These are phyloP conservation scores for Phataginus tricuspis DNA, from an alignment of 2,797 vertebrate genomes.

Conservation along the genomic window DNA sequence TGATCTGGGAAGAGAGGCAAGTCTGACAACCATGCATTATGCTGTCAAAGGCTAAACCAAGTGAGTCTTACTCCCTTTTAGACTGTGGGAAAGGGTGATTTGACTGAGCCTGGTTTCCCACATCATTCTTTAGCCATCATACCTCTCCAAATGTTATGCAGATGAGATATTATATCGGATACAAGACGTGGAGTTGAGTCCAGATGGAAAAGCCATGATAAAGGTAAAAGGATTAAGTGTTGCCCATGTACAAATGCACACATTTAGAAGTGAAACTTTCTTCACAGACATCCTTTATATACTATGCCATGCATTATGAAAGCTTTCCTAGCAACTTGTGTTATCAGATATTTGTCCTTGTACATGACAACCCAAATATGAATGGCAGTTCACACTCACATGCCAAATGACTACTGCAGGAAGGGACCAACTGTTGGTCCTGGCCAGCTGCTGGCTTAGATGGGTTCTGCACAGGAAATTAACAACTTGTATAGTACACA, in stretches of 20 bases:
- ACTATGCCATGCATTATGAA: neutral
- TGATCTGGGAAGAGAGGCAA: neutral
- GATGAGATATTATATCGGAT: slow-evolving; percentile 1
- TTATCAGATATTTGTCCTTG: slow-evolving; percentile 66
- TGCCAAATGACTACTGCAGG: slow-evolving; percentile 62
- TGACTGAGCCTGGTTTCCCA: slow-evolving; percentile 32
- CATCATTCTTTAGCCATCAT: slow-evolving; percentile 20
- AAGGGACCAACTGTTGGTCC: slow-evolving; percentile 72
- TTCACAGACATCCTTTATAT: neutral
- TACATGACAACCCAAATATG: slow-evolving; percentile 13
- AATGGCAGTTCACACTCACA: slow-evolving; percentile 53
- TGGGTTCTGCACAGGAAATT: slow-evolving; percentile 63
- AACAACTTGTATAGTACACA: slow-evolving; percentile 67
- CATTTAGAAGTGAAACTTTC: neutral
- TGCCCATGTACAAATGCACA: neutral
- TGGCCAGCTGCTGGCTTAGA: slow-evolving; percentile 62
- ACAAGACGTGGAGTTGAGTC: neutral
- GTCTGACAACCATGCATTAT: slow-evolving; percentile 54
- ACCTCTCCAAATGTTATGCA: slow-evolving; percentile 35
- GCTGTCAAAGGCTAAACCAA: slow-evolving; percentile 56
- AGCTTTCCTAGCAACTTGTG: neutral
- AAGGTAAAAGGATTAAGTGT: neutral
- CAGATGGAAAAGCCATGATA: neutral
- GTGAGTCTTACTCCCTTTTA: slow-evolving; percentile 35
- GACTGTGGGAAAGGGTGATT: slow-evolving; percentile 68